A percentile compares a stretch with the other conserved stretches of the same genome.
These are phyloP conservation scores for Eunapius fragilis DNA, from an alignment of 37 sponge, comb jelly and placozoan genomes.

Conservation along the genomic window DNA sequence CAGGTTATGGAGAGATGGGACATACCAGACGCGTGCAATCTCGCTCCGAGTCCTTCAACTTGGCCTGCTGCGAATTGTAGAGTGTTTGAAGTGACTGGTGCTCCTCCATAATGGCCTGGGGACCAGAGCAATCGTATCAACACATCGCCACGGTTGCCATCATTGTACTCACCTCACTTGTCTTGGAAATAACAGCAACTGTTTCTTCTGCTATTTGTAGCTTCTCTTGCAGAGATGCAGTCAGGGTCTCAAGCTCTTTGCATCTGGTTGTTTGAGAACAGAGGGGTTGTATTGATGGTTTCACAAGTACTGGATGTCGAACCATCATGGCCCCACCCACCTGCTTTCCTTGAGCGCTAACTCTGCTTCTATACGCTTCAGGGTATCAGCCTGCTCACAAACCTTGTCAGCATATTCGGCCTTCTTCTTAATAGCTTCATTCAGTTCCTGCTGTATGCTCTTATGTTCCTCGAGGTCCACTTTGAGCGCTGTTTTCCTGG, in stretches of 20 bases:
- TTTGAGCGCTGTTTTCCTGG: neutral
- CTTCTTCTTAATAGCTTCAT: too few relatives aligned
- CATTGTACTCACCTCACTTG: slow-evolving; percentile 3
- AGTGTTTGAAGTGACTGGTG: slow-evolving; percentile 62
- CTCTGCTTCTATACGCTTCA: too few relatives aligned
- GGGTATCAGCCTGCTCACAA: too few relatives aligned
- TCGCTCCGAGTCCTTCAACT: slow-evolving; percentile 43
- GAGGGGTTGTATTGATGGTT: too few relatives aligned
- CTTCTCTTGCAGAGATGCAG: slow-evolving; percentile 31
- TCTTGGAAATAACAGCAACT: neutral
- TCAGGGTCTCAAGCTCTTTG: too few relatives aligned
- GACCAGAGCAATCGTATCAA: neutral
- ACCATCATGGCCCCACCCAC: neutral
- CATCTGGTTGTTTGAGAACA: too few relatives aligned
- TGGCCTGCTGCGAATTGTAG: slow-evolving; percentile 63
- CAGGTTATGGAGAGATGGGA: too few relatives aligned
- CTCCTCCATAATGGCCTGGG: slow-evolving; percentile 66
- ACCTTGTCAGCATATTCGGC: too few relatives aligned
- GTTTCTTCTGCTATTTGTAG: neutral
- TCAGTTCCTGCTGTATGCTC: too few relatives aligned
- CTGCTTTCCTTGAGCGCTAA: too few relatives aligned
- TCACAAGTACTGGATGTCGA: neutral
- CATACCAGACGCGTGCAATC: slow-evolving; percentile 75
- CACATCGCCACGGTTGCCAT: too few relatives aligned
- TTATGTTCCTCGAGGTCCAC: too few relatives aligned